Evolutionary conservation across 2,113 vertebrate species (phyloP).

Genomic region (Rhagologus leucostigma): DNA sequence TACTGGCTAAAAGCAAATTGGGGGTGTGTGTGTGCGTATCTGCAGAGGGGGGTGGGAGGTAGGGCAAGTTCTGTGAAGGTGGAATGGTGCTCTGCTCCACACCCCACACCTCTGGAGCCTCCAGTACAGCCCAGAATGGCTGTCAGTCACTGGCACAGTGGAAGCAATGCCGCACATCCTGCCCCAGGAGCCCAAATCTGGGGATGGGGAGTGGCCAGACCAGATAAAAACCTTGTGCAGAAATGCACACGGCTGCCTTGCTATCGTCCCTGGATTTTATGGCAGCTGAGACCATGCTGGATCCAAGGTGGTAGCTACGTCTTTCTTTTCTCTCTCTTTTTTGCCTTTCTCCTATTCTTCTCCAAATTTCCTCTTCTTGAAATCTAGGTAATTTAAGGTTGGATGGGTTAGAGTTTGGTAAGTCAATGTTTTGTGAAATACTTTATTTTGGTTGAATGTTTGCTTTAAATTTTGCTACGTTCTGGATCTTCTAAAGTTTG

Average conservation of each 20-base stretch:
- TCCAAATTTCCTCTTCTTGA: neutral
- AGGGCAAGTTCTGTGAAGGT: neutral
- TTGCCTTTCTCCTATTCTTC: neutral
- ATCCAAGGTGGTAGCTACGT: neutral
- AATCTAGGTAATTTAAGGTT: neutral
- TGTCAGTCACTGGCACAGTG: neutral
- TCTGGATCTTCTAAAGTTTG: neutral
- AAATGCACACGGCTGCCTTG: rapidly evolving
- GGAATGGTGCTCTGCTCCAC: neutral
- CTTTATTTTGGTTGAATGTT: neutral
- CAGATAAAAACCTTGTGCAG: neutral
- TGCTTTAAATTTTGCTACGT: neutral
- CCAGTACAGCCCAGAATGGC: neutral
- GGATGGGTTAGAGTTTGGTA: neutral
- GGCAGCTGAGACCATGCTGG: neutral
- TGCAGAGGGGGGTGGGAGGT: rapidly evolving
- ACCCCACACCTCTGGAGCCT: neutral
- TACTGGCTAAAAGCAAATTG: neutral
- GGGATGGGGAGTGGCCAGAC: no score
- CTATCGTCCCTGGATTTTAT: neutral
- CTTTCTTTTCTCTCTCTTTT: neutral
- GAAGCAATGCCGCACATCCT: neutral
- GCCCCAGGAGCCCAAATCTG: neutral
- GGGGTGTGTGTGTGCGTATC: rapidly evolving
- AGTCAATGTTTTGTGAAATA: neutral